These are phyloP conservation scores for Rhizomys pruinosus DNA, from an alignment of 2,113 vertebrate genomes.

Conservation along the genomic window DNA sequence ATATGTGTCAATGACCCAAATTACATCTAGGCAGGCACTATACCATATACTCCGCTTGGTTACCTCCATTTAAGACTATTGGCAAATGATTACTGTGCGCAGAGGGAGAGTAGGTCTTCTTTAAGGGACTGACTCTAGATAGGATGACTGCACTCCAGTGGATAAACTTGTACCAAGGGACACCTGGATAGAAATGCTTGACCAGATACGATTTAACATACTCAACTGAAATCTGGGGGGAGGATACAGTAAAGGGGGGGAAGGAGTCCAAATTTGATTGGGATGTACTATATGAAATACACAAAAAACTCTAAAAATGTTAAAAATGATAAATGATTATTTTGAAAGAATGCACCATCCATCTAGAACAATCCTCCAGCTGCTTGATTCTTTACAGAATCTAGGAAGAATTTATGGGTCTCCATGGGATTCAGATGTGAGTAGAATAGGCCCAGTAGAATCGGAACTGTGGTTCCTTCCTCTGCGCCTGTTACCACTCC, in stretches of 20 bases:
- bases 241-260: no score
- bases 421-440: neutral
- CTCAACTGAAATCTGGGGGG: no score
- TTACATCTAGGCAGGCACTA: neutral
- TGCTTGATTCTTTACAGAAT: neutral
- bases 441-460: neutral
- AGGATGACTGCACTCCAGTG: no score
- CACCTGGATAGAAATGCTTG: no score
- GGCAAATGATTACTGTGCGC: no score
- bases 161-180: no score
- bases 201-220: no score
- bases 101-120: no score
- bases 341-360: constrained; percentile 3
- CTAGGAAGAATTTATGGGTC: neutral
- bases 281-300: no score
- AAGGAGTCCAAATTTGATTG: no score
- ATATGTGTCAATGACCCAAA: neutral
- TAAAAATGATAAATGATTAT: neutral
- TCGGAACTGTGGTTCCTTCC: neutral
- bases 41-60: neutral
- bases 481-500: neutral
- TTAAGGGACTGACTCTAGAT: no score
- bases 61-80: neutral
- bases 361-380: neutral
- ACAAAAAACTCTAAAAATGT: no score